Evolutionary conservation across 2,888 invertebrate species (phyloP).

Genomic region (Drosophila suboccidentalis): DNA sequence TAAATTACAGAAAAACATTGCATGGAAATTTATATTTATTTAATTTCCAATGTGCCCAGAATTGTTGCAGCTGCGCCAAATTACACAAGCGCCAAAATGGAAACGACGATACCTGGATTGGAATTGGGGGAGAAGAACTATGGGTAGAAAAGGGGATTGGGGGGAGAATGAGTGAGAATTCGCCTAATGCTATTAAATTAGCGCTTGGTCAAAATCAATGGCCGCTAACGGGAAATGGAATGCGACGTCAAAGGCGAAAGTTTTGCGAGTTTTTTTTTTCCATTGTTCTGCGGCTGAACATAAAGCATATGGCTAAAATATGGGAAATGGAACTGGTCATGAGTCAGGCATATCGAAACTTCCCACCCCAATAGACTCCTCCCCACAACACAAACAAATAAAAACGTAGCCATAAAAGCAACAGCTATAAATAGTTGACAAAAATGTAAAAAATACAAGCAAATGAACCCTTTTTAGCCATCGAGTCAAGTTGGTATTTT

Average conservation of each 20-base stretch:
- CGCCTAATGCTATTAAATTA: conserved; percentile 68
- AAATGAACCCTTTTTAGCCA: conserved; percentile 53
- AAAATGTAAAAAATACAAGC: conserved; percentile 6
- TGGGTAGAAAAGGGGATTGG: neutral
- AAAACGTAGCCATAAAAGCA: conserved; percentile 60
- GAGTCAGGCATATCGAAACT: conserved; percentile 35
- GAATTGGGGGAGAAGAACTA: neutral
- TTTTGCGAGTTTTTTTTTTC: conserved; percentile 15
- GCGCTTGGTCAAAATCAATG: conserved; percentile 60
- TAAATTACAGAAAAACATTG: conserved; percentile 71
- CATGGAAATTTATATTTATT: conserved; percentile 66
- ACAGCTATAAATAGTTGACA: conserved; percentile 41
- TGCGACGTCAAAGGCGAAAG: conserved; percentile 46
- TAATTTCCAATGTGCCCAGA: conserved; percentile 52
- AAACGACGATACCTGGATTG: neutral
- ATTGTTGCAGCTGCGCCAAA: conserved; percentile 63
- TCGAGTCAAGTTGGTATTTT: conserved; percentile 31
- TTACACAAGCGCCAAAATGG: conserved; percentile 27
- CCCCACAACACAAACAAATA: conserved; percentile 50
- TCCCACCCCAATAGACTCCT: conserved; percentile 20
- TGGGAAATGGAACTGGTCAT: conserved; percentile 51
- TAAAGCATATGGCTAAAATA: conserved; percentile 43
- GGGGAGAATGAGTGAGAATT: conserved; percentile 10
- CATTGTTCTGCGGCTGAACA: conserved; percentile 44
- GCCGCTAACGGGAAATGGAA: conserved; percentile 55